These are phyloP conservation scores for Raja brachyura DNA, from an alignment of 2,113 vertebrate species.

Conservation along the genomic window DNA sequence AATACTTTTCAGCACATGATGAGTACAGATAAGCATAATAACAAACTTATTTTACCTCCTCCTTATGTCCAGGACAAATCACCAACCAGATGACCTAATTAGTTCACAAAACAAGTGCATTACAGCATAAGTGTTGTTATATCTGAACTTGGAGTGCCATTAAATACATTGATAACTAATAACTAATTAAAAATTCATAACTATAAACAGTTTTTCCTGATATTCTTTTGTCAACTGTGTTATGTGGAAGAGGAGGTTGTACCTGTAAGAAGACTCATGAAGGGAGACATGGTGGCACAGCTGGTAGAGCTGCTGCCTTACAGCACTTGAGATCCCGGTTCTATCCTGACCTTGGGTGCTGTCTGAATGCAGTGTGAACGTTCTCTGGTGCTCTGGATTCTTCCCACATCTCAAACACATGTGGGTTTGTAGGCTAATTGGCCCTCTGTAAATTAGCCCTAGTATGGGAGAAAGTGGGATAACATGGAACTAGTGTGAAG, in stretches of 20 bases:
- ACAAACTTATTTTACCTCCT: neutral
- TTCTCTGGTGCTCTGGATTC: no score
- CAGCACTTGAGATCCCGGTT: no score
- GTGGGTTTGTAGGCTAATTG: no score
- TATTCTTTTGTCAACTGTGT: neutral
- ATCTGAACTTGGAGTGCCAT: neutral
- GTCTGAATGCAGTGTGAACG: no score
- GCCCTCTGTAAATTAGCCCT: no score
- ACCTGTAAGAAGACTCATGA: neutral
- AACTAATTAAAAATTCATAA: neutral
- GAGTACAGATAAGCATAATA: neutral
- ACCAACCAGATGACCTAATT: neutral
- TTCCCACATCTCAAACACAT: no score
- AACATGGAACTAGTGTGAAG: no score
- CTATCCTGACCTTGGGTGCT: no score
- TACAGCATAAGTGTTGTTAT: neutral
- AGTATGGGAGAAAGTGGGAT: no score
- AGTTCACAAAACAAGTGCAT: neutral
- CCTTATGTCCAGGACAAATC: neutral
- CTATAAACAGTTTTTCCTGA: neutral
- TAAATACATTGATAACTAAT: neutral
- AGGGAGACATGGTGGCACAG: no score
- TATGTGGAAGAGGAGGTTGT: neutral
- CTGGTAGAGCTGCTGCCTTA: no score
- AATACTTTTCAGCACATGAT: neutral